Base-by-base conservation (phyloP, 2,113 vertebrate genomes). In the Centropristis striata region DNA sequence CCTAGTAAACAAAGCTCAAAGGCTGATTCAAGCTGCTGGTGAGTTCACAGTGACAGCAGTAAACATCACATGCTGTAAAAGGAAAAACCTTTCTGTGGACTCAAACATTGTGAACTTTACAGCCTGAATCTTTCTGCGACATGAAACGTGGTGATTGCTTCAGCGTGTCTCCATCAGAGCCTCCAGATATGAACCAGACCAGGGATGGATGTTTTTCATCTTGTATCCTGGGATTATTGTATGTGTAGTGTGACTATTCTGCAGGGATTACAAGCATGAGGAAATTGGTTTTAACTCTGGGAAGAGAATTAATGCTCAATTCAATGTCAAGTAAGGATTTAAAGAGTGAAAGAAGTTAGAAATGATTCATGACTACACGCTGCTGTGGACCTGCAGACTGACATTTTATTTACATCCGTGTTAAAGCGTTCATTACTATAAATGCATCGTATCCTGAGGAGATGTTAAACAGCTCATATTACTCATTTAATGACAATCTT, bases 321-420 rank as follows among this genome's bases (percentile, higher is more conserved):
- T 76, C 67, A 57, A 83, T 82, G 80, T 83, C 68, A 81, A 66
- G 79, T 18, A 50, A 12, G 71, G 84, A 88, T 90, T 85, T 76
- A 20, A 69, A 13, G 28, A 63, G 46, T 61, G 16, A 71, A 58
- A 55, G 28, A 66, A 58, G 36, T 66, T 78, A 23, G 3, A 57
- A 65, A 67, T 67, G 11, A 16, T 72, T 69, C 27, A 36, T 65
- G 28, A 51, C 36, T n/a, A 27, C 41, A 55, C 13, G 15, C 25
- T 32, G 36, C 41, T 42, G 64, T 20, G 10, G 44, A 73, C 25
- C 50, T 36, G 23, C 49, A 28, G 44, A 57, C 65, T 46, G 4
- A 10, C 37, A 21, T n/a, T 25, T 36, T 57, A 55, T 64, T 84
- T 42, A 58, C 20, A 9, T 77, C 71, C 28, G 44, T 73, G 18